Conservation (phyloP, 2,113 vertebrate genomes). For the Cololabis saira region DNA sequence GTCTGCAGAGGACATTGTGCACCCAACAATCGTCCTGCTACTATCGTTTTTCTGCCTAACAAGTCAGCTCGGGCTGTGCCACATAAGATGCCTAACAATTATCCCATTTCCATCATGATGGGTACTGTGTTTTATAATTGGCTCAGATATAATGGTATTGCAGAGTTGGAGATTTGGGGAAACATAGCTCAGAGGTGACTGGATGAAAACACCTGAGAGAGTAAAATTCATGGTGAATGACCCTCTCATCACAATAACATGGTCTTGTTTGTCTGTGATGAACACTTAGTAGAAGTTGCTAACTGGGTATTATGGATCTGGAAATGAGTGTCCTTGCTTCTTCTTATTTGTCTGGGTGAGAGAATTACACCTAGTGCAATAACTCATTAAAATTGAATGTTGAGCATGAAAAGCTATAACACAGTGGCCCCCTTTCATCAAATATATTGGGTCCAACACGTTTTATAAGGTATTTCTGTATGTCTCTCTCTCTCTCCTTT, state of each 20-base stretch:
- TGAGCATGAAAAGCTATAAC: slow-evolving; percentile 79
- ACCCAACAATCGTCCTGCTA: slow-evolving; percentile 50
- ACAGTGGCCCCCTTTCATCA: slow-evolving; percentile 80
- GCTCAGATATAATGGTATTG: slow-evolving; percentile 48
- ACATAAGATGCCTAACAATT: slow-evolving; percentile 57
- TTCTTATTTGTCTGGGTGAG: slow-evolving; percentile 69
- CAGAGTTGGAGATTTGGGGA: slow-evolving; percentile 29
- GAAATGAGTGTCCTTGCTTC: slow-evolving; percentile 67
- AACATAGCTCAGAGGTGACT: slow-evolving; percentile 21
- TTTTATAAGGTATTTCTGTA: slow-evolving; percentile 59
- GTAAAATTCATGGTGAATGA: slow-evolving; percentile 40
- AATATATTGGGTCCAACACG: slow-evolving; percentile 61
- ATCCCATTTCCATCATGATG: slow-evolving; percentile 51
- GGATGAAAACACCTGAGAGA: slow-evolving; percentile 41
- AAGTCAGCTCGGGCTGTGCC: slow-evolving; percentile 63
- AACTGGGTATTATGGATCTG: slow-evolving; percentile 69
- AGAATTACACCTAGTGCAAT: slow-evolving; percentile 74
- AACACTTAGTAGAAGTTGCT: slow-evolving; percentile 48
- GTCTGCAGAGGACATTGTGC: slow-evolving; percentile 68
- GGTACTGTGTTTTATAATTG: slow-evolving; percentile 17
- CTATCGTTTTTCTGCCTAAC: slow-evolving; percentile 51
- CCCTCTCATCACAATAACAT: slow-evolving; percentile 47
- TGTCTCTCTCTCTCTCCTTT: slow-evolving; percentile 36
- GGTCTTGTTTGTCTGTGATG: slow-evolving; percentile 45
- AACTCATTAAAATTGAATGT: slow-evolving; percentile 78